Evolutionary conservation across 2,888 invertebrate genomes (phyloP).

Genomic region (Xanthia togata): DNA sequence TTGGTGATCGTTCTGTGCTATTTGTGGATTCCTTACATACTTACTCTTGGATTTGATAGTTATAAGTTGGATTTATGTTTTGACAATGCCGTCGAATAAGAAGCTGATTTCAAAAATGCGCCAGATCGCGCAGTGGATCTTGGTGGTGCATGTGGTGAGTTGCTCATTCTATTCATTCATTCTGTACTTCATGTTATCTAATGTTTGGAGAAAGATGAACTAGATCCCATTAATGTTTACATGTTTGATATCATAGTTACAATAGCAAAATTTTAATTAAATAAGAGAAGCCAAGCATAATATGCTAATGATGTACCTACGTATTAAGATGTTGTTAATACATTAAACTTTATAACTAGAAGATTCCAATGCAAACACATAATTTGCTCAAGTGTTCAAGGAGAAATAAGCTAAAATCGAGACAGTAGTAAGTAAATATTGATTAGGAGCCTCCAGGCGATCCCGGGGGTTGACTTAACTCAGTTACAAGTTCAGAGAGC

Average conservation of each 20-base stretch:
- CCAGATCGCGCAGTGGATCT: constrained; percentile 87
- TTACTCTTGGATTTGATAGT: constrained; percentile 72
- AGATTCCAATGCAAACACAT: constrained; percentile 32
- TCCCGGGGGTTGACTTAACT: constrained; percentile 83
- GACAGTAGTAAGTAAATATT: constrained; percentile 78
- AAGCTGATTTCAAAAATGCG: constrained; percentile 87
- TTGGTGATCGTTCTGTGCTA: constrained; percentile 85
- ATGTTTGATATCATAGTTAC: neutral
- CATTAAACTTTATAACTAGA: constrained; percentile 31
- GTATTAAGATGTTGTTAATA: constrained; percentile 31
- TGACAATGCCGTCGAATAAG: constrained; percentile 88
- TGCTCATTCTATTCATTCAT: constrained; percentile 52
- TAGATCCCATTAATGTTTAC: constrained; percentile 6
- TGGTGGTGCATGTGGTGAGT: constrained; percentile 89
- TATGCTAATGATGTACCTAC: constrained; percentile 49
- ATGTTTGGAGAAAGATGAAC: constrained; percentile 49
- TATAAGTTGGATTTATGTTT: constrained; percentile 71
- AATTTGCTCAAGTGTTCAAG: constrained; percentile 52
- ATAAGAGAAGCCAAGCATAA: constrained; percentile 23
- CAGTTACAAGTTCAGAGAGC: constrained; percentile 87
- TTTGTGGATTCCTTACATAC: constrained; percentile 85
- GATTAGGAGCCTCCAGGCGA: constrained; percentile 76
- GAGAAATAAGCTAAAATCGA: constrained; percentile 67
- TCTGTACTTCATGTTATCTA: constrained; percentile 44
- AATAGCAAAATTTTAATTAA: constrained; percentile 15